Evolutionary conservation across 2,888 invertebrate genomes (phyloP), one percentile per base, ranked within the genome.

Genomic region (Fragum fragum): DNA sequence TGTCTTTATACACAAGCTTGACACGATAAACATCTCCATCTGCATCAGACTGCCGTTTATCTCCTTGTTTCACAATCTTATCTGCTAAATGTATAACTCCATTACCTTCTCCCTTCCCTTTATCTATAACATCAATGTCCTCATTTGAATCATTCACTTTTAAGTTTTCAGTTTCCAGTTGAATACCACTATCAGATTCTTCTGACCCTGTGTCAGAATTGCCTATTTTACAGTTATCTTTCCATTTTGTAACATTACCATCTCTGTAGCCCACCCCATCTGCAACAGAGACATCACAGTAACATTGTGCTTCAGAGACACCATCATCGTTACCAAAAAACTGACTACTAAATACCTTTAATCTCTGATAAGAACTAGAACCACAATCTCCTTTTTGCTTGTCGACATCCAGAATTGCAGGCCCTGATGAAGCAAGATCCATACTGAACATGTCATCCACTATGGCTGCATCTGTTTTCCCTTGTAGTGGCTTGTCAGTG

Each of bases 1-100:
- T 78, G 36, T 83, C 81, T 42, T 79, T 83, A 57, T 81, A 79
- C 11, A 86, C 86, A 61, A 86, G 59, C 52, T 81, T 86, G 7
- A 86, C 83, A 73, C 83, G 76, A 53, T 76, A 72, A 69, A 71
- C 81, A 26, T 78, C 78, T 16, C 47, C 82, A 28, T 78, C 78
- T 16, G 36, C 82, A 28, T 5, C 14, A 47, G 47, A 47, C 14
- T 5, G 47, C n/a, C 14, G 5, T 47, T 47, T 47, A 47, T 47
- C 47, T 9, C n/a, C 47, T 47, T 47, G 5, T 9, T 47, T 36
- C 9, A 36, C 32, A 36, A 3, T 36, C 32, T 9, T 36, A 9
- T 36, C 32, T 36, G 32, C 9, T 6, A 9, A 9, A 36, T 47
- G 47, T 47, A 9, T 9, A 14, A 18, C 7, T 47, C 47, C 5